These are phyloP conservation scores for Pelecanus crispus DNA, from an alignment of 2,113 vertebrate genomes.

Conservation along the genomic window DNA sequence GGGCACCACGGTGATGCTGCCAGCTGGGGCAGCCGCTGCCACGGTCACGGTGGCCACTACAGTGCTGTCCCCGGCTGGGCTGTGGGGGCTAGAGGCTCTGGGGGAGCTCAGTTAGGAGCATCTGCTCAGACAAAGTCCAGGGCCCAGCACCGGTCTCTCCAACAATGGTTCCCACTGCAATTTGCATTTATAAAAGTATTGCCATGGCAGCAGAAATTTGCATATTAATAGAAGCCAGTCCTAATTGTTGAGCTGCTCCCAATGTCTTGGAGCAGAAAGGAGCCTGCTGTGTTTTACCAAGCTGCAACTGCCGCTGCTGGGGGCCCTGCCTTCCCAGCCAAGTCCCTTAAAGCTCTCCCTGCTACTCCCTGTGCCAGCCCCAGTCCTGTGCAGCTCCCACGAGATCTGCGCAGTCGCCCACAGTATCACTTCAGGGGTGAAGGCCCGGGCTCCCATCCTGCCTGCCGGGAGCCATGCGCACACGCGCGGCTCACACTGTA, in stretches of 20 bases:
- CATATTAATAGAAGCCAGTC: conserved; percentile 20
- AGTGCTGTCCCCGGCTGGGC: not conserved
- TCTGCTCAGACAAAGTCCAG: not conserved
- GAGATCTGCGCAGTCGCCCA: not conserved
- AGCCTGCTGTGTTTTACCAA: not conserved
- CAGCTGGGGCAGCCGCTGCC: not conserved
- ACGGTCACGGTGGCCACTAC: accelerated
- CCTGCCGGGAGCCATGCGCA: not conserved
- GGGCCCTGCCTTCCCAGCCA: not conserved
- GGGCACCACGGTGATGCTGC: not conserved
- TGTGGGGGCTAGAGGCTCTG: accelerated
- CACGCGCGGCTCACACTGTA: not conserved
- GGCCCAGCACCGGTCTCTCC: not conserved
- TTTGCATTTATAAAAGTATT: not conserved
- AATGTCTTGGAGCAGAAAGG: not conserved
- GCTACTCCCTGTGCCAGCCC: not conserved
- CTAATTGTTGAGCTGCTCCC: conserved; percentile 20
- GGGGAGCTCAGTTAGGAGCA: not conserved
- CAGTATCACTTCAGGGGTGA: accelerated
- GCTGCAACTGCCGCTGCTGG: not conserved
- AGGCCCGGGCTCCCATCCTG: not conserved
- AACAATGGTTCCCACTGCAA: not conserved
- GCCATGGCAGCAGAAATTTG: conserved; percentile 27
- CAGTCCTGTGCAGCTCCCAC: accelerated
- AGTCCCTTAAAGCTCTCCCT: not conserved